Evolutionary conservation across 2,888 invertebrate genomes (phyloP), one percentile per base, ranked within the genome.

Genomic region (Galeopsomyia nigrocyanea): DNA sequence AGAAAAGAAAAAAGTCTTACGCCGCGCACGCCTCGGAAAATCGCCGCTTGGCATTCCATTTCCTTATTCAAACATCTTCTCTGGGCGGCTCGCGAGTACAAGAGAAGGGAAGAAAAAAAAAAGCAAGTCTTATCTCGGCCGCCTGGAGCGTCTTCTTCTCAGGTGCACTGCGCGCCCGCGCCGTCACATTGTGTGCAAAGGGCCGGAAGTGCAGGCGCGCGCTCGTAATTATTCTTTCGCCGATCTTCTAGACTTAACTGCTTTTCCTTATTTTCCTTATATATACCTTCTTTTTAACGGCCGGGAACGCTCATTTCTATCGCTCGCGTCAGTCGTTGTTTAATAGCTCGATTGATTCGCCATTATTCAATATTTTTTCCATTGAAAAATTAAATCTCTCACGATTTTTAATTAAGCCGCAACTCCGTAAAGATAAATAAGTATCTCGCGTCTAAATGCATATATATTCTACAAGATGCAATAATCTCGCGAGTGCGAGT

Each of bases 61-160:
- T 68, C 68, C 68, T 68, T 68, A 68, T 68, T 68, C 68, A 62
- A 68, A 68, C 68, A 49, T 68, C 68, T 61, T 66, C 19, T n/a
- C 57, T 49, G 26, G 46, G 31, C 22, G 31, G 0, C 50, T 19
- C 19, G 7, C 39, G 21, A 22, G 62, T 16, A 62, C 47, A 58
- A 46, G 58, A 21, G 47, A 16, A 21, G 21, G 22, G 19, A 56
- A 47, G 60, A 19, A 17, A 19, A 31, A 50, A 50, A 17, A 31
- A 31, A 31, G 31, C 3, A 7, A 39, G 19, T 39, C 61, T 62
- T 21, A 53, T 53, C 63, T 39, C 53, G 50, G 60, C 60, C 17
- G 57, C 39, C 39, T 39, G 39, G 31, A 10, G 57, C 58, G 31
- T 39, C 19, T 46, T 17, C 13, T 58, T n/a, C 56, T 65, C 65